Evolutionary conservation across 2,888 invertebrate species (phyloP), one percentile per base, ranked within the genome.

Genomic region (Tridacna gigas): DNA sequence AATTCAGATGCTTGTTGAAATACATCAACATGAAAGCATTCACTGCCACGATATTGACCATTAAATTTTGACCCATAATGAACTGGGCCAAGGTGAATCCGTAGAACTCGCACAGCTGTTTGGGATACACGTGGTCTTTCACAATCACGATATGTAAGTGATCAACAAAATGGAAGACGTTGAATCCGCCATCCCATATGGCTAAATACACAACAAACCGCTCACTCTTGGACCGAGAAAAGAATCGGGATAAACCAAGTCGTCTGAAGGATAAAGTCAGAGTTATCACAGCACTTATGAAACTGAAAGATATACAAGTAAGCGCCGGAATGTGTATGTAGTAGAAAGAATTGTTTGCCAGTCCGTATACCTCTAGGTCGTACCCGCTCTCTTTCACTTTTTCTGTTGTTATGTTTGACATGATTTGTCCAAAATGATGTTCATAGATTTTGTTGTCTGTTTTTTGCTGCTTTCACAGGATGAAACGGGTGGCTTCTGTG

Each of bases 21-120:
- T 86, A 89, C 66, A 89, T 88, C 69, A 89, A 63, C 82, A 86
- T 80, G 51, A 89, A 89, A 12, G 88, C 89, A 25, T 88, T 89
- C 0, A 89, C 79, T 15, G 89, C 88, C 1, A 89, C 88, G 12
- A 88, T 65, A 37, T 89, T 89, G 11, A 89, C 89, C 88, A 89
- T 88, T 0, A 89, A 78, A 71, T 88, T 89, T 67, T 89, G 89
- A 0, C 87, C 88, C 25, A 86, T 88, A 7, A 89, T 85, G 48
- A 89, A 89, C 67, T 82, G 80, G 0, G 86, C 89, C 25, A 89
- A 45, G 37, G 80, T 88, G 47, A 89, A 89, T 25, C 88, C 89
- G 25, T 89, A 89, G 76, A 89, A 86, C 71, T 85, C 82, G 67
- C 89, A 89, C 11, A 89, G 79, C 37, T 82, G 82, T 63, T 82